Evolutionary conservation across 2,888 invertebrate genomes (phyloP).

Genomic region (Tenthredo livida): DNA sequence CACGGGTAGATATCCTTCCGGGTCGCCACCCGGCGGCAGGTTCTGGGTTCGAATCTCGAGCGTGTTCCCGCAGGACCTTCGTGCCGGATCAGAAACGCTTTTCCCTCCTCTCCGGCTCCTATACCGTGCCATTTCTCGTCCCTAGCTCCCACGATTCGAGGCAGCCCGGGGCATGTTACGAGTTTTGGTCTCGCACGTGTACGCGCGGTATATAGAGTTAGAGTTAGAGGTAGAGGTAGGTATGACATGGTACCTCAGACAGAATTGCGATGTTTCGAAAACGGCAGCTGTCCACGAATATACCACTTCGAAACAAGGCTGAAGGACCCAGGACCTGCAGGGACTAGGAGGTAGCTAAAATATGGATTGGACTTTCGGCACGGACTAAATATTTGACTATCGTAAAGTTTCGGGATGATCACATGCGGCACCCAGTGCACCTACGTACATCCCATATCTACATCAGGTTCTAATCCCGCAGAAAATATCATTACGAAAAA

Average conservation of each 20-base stretch:
- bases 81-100: slow-evolving; percentile 40
- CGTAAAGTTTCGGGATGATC: slow-evolving; percentile 3
- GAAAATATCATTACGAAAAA: neutral
- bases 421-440: no score
- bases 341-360: neutral
- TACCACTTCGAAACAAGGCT: neutral
- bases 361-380: slow-evolving; percentile 18
- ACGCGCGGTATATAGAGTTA: neutral
- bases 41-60: slow-evolving; percentile 51
- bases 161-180: slow-evolving; percentile 26
- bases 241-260: neutral
- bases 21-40: slow-evolving; percentile 51
- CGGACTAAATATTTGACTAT: slow-evolving; percentile 1
- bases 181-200: slow-evolving; percentile 16
- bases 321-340: neutral
- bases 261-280: slow-evolving; percentile 34
- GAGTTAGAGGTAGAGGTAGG: neutral
- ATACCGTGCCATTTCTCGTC: neutral
- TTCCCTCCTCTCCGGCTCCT: neutral
- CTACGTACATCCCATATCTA: neutral
- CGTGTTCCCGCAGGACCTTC: slow-evolving; percentile 47
- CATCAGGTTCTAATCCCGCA: neutral
- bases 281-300: slow-evolving; percentile 44
- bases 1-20: slow-evolving; percentile 62
- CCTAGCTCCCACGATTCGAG: neutral